Percentiles rank a stretch among this genome's conserved stretches.
Conservation (phyloP, 2,113 vertebrate species). For the Puntigrus tetrazona region DNA sequence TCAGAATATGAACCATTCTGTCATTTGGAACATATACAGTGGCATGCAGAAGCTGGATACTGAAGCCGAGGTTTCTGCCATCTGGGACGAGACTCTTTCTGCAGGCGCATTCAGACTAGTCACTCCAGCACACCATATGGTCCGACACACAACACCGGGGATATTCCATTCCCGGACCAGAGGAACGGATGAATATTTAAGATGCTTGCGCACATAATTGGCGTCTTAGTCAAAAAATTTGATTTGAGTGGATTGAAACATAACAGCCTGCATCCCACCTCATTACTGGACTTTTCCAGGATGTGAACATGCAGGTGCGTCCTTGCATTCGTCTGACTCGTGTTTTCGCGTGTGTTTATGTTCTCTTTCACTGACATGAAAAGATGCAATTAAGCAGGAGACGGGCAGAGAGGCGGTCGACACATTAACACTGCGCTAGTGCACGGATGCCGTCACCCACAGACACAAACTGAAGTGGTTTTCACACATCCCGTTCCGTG, state of each 20-base stretch:
- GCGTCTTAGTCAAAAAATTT: neutral
- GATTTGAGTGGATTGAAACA: conserved; percentile 12
- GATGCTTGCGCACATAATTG: conserved; percentile 19
- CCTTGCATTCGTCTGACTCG: neutral
- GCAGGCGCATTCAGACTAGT: conserved; percentile 1
- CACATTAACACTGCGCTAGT: conserved; percentile 54
- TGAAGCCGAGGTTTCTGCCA: conserved; percentile 16
- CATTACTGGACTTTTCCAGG: neutral
- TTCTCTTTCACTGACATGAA: conserved; percentile 20
- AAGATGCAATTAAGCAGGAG: conserved; percentile 62
- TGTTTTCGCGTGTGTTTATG: neutral
- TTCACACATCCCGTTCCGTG: conserved; percentile 20
- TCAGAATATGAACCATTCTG: conserved; percentile 48
- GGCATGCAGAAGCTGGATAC: neutral
- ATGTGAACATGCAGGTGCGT: conserved; percentile 2
- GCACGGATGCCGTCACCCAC: conserved; percentile 65
- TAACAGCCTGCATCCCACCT: conserved; percentile 2
- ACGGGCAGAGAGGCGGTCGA: conserved; percentile 44
- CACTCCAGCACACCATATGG: conserved; percentile 37
- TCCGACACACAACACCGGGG: conserved; percentile 37
- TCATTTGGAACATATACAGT: conserved; percentile 36
- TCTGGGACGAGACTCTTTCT: conserved; percentile 13
- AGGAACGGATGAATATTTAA: conserved; percentile 20
- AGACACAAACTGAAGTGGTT: conserved; percentile 52
- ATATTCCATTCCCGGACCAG: conserved; percentile 28